phyloP scores from a whole-genome alignment of 2,888 invertebrate genomes.

The Desoria tigrina region DNA sequence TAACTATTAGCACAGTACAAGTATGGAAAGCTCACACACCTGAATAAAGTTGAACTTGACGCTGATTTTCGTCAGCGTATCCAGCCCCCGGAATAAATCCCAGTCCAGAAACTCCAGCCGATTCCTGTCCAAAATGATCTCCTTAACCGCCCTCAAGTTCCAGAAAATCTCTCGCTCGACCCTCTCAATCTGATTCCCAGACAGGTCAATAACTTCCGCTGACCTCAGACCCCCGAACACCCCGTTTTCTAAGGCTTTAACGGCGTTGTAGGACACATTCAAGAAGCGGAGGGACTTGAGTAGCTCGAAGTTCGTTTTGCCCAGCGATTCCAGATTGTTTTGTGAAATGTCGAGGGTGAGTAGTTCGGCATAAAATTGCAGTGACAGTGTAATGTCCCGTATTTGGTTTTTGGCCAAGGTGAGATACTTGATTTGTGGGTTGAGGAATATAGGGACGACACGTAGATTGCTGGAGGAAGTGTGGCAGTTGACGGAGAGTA shows the following conservation, averaged over 20 bases:
- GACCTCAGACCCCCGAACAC: conserved; percentile 39
- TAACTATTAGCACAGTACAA: too few relatives aligned
- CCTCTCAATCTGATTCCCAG: conserved; percentile 46
- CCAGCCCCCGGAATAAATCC: conserved; percentile 45
- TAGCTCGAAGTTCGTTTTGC: conserved; percentile 46
- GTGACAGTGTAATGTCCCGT: conserved; percentile 49
- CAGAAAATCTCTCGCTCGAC: conserved; percentile 41
- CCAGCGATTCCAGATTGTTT: conserved; percentile 42
- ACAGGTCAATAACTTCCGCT: conserved; percentile 38
- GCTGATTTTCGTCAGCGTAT: conserved; percentile 40
- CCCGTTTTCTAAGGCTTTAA: conserved; percentile 40
- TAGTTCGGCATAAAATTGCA: conserved; percentile 49
- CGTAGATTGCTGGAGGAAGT: conserved; percentile 43
- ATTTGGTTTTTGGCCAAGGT: conserved; percentile 47
- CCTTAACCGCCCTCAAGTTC: conserved; percentile 35
- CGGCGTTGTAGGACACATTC: conserved; percentile 44
- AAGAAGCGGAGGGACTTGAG: conserved; percentile 37
- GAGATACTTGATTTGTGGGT: conserved; percentile 49
- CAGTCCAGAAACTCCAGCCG: conserved; percentile 47
- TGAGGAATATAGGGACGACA: conserved; percentile 51
- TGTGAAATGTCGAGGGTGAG: conserved; percentile 45
- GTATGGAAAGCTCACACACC: conserved; percentile 27
- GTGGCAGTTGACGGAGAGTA: conserved; percentile 48
- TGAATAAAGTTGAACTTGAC: conserved; percentile 47
- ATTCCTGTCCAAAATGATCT: conserved; percentile 49